These are phyloP conservation scores for Brachionus paranguensis DNA, from an alignment of 1,140 invertebrate species.

Conservation along the genomic window DNA sequence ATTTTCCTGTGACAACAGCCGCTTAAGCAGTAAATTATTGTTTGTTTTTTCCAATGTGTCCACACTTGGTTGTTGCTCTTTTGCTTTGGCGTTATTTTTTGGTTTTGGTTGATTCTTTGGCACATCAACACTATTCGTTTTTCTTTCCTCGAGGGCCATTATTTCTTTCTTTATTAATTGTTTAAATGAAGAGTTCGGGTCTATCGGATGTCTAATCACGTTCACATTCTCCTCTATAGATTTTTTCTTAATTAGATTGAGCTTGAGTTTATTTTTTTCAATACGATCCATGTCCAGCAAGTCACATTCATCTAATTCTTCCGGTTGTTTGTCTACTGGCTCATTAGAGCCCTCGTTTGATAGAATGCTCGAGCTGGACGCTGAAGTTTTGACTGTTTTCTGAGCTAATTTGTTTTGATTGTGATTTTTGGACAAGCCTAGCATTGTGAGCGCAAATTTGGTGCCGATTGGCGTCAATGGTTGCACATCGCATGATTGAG, in stretches of 20 bases:
- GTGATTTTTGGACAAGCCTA: background rate
- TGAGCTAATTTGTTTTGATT: background rate
- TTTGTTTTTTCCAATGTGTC: background rate
- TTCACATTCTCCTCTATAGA: background rate
- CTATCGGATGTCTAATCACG: background rate
- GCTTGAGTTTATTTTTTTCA: background rate
- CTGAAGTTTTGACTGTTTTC: background rate
- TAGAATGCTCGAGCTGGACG: background rate
- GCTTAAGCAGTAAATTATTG: background rate
- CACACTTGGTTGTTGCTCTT: background rate
- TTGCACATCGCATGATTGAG: background rate
- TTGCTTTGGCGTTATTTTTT: background rate
- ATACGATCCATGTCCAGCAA: background rate
- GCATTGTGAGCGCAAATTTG: slow-evolving; percentile 16
- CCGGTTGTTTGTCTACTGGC: background rate
- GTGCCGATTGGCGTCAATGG: background rate
- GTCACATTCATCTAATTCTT: background rate
- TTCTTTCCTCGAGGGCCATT: background rate
- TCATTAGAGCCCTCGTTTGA: background rate
- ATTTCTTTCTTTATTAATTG: slow-evolving; percentile 11
- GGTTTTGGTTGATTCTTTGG: background rate
- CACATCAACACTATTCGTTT: background rate
- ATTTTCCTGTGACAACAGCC: background rate
- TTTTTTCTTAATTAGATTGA: slow-evolving; percentile 7
- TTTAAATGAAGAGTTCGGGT: background rate